These are phyloP conservation scores for Rhinolophus sinicus DNA, from an alignment of 2,113 vertebrate species.

Conservation along the genomic window DNA sequence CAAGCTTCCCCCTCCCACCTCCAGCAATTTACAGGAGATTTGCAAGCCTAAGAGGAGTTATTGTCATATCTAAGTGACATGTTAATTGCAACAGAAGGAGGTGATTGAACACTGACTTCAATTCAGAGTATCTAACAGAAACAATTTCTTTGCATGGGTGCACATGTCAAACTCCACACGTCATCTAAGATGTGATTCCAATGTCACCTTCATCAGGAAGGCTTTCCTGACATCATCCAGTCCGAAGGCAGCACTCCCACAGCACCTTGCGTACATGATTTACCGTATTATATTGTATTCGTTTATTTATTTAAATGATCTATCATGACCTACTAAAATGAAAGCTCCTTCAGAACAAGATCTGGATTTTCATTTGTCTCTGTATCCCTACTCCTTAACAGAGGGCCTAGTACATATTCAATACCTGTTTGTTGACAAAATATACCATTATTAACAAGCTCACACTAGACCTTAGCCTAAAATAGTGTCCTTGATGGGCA, in stretches of 20 bases:
- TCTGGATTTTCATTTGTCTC: neutral
- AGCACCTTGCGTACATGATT: neutral
- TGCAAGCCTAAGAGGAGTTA: neutral
- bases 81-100: neutral
- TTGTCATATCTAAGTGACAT: neutral
- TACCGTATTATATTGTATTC: neutral
- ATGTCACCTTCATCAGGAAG: neutral
- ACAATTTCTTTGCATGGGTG: neutral
- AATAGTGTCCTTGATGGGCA: neutral
- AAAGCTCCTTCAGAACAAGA: neutral
- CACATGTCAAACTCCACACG: neutral
- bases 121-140: neutral
- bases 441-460: neutral
- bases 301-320: neutral
- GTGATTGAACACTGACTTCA: neutral
- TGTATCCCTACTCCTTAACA: neutral
- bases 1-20: neutral
- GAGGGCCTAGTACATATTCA: neutral
- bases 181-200: neutral
- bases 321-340: neutral
- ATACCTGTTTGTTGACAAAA: slow-evolving; percentile 10
- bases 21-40: neutral
- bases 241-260: neutral
- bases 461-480: neutral
- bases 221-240: neutral